These are phyloP conservation scores for Pachycephala philippinensis DNA, from an alignment of 2,113 vertebrate species.

Conservation along the genomic window DNA sequence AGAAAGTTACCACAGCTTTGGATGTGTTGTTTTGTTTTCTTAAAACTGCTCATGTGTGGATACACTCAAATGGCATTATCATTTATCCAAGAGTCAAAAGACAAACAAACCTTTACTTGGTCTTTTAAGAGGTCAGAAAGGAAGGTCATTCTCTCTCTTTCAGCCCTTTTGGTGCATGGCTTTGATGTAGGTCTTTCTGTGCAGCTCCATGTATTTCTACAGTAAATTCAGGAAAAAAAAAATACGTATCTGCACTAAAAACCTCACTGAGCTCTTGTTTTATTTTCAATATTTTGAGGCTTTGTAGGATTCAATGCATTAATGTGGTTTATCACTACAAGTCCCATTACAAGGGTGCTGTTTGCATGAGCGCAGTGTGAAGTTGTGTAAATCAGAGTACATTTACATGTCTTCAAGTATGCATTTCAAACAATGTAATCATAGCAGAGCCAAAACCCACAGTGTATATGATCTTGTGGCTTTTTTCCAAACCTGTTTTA, in stretches of 20 bases:
- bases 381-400: not conserved
- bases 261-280: not conserved
- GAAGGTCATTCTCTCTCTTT: not conserved
- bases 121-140: not conserved
- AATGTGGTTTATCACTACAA: not conserved
- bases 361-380: not conserved
- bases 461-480: not conserved
- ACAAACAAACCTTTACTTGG: not conserved
- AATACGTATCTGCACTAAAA: not conserved
- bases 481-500: not conserved
- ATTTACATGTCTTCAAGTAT: not conserved
- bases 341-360: not conserved
- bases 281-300: not conserved
- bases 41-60: not conserved
- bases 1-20: not conserved
- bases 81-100: not conserved
- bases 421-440: not conserved
- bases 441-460: not conserved
- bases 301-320: not conserved
- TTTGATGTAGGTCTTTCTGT: not conserved
- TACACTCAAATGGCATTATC: not conserved
- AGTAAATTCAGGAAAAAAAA: not conserved
- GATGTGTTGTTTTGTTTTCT: not conserved
- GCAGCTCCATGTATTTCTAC: not conserved
- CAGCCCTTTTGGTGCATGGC: not conserved